Evolutionary conservation across 2,797 vertebrate species (phyloP).

Genomic region (Scomberomorus guttatus): DNA sequence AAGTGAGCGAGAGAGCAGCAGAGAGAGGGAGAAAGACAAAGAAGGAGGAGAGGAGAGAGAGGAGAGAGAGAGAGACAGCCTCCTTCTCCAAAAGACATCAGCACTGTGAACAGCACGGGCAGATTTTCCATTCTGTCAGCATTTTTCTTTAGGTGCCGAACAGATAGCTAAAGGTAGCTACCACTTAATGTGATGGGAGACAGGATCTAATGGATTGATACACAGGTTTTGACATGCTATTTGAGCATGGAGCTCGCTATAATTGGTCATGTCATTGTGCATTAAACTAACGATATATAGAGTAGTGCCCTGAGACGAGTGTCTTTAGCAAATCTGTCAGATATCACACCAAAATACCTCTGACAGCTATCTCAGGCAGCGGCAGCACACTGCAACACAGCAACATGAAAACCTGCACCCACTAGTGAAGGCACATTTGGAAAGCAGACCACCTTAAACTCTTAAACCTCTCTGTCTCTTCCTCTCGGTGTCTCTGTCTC

Average conservation of each 20-base stretch:
- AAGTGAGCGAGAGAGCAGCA: conserved; percentile 52
- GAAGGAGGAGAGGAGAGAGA: conserved; percentile 42
- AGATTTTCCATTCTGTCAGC: conserved; percentile 87
- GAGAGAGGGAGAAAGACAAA: conserved; percentile 56
- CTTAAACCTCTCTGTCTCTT: conserved; percentile 42
- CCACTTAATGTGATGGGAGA: conserved; percentile 91
- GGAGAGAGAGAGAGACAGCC: conserved; percentile 50
- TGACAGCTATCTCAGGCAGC: conserved; percentile 87
- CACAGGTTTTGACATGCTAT: conserved; percentile 96
- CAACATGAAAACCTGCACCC: conserved; percentile 68
- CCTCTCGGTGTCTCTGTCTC: conserved; percentile 31
- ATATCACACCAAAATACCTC: conserved; percentile 89
- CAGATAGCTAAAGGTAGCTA: conserved; percentile 87
- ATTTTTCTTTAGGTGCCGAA: conserved; percentile 82
- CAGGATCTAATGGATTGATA: conserved; percentile 92
- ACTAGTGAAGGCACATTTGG: conserved; percentile 63
- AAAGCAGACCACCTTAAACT: conserved; percentile 66
- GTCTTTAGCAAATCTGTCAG: conserved; percentile 94
- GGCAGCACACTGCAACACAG: conserved; percentile 81
- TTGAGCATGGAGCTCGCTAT: conserved; percentile 93
- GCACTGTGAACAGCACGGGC: conserved; percentile 76
- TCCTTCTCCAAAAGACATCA: conserved; percentile 75
- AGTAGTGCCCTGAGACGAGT: conserved; percentile 92
- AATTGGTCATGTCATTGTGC: conserved; percentile 95
- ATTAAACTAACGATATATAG: conserved; percentile 95